Base-by-base conservation (phyloP, 2,797 vertebrate species). In the Fringilla coelebs region DNA sequence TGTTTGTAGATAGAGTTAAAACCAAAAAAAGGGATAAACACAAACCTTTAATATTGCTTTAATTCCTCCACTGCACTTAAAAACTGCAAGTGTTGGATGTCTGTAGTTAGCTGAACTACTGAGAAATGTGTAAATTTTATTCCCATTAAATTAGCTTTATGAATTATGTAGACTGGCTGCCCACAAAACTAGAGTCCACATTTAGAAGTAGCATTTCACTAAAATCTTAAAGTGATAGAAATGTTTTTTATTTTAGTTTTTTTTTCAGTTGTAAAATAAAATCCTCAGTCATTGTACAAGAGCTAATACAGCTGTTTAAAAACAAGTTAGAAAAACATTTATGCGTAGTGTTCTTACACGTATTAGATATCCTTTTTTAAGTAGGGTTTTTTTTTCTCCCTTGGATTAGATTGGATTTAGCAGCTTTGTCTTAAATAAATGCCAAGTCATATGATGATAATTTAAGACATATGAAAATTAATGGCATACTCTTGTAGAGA, bases 221-320 rank as follows among this genome's bases (percentile, higher is more conserved):
- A 68, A 87, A 93, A 93, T 77, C 60, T 91, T 61, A 78, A 90
- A 92, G 52, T 89, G 48, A 43, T 32, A 38, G 24, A 34, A 94
- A 88, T 93, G n/a, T 60, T 49, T 13, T n/a, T 54, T 38, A 14
- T n/a, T n/a, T 80, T 41, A 7, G 4, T 0, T 41, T 92, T 93
- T 88, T 85, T 36, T 10, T 9, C 4, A 13, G 7, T 51, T 54
- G 54, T 45, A 78, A 87, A 76, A 51, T 49, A 78, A 78, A 73
- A 51, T 45, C n/a, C 9, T 65, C 5, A 31, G 9, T 76, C 14
- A 68, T 5, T 57, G 66, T 48, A 41, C 61, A 92, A 85, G 52
- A 96, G 76, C 41, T 85, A 85, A 61, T 89, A 84, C 32, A 95
- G 31, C 49, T 96, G 79, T 91, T 70, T 89, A 68, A 93, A 95